Conservation (phyloP, 2,113 vertebrate species). For the Monopterus albus region DNA sequence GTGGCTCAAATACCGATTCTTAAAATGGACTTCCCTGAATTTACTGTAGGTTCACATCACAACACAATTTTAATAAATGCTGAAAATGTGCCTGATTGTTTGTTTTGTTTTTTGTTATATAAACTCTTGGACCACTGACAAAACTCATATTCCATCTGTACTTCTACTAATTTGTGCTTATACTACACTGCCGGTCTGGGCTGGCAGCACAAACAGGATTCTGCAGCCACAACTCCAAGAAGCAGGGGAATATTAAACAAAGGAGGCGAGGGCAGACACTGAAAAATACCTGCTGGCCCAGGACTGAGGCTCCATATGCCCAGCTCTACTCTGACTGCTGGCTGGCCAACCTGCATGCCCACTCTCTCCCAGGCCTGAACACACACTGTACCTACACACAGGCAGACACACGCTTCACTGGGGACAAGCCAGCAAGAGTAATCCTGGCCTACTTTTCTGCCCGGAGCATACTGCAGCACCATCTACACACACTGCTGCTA, state of each 20-base stretch:
- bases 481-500: constrained; percentile 57
- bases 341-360: constrained; percentile 75
- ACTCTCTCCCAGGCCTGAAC: constrained; percentile 59
- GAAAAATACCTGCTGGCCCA: constrained; percentile 83
- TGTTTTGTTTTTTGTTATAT: neutral
- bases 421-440: constrained; percentile 84
- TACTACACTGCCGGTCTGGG: constrained; percentile 31
- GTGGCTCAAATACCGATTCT: too few relatives aligned
- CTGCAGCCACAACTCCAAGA: constrained; percentile 58
- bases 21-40: constrained; percentile 17
- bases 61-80: too few relatives aligned
- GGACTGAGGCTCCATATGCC: constrained; percentile 81
- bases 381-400: constrained; percentile 52
- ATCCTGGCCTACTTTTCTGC: constrained; percentile 83
- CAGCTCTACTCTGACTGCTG: constrained; percentile 73
- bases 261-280: constrained; percentile 75
- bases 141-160: constrained; percentile 49
- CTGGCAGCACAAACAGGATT: constrained; percentile 66
- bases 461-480: constrained; percentile 67
- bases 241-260: constrained; percentile 76
- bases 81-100: constrained; percentile 16
- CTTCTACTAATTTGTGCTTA: constrained; percentile 34
- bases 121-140: constrained; percentile 33
- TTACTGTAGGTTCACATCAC: neutral
- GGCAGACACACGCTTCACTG: constrained; percentile 77